Evolutionary conservation across 2,113 vertebrate genomes (phyloP).

Genomic region (Gallinago jamesoni): DNA sequence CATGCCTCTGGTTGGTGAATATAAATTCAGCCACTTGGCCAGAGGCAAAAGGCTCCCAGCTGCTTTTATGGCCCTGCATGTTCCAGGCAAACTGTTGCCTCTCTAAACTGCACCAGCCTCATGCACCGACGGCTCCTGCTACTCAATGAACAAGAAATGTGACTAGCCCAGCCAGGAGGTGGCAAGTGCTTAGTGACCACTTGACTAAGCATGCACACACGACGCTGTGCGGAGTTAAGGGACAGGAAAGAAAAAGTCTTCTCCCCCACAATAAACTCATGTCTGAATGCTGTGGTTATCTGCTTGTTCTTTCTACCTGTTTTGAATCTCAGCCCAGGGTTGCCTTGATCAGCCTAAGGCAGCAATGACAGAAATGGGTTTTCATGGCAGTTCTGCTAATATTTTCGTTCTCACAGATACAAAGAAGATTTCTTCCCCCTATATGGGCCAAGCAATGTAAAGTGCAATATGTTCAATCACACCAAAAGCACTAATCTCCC

Average conservation of each 20-base stretch:
- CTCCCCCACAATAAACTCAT: neutral
- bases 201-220: neutral
- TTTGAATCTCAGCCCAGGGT: neutral
- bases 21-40: neutral
- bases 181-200: neutral
- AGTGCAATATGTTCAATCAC: neutral
- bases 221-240: fast-evolving
- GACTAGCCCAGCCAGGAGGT: neutral
- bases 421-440: neutral
- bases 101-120: neutral
- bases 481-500: neutral
- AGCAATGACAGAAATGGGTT: neutral
- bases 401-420: neutral
- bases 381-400: neutral
- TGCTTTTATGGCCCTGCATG: neutral
- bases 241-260: neutral
- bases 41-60: neutral
- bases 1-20: neutral
- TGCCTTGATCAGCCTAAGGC: neutral
- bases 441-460: neutral
- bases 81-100: neutral
- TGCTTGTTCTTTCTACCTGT: neutral
- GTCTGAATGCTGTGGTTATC: neutral
- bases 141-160: neutral
- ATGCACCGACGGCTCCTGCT: neutral